phyloP scores from a whole-genome alignment of 2,113 vertebrate species.

The Macrotis lagotis region DNA sequence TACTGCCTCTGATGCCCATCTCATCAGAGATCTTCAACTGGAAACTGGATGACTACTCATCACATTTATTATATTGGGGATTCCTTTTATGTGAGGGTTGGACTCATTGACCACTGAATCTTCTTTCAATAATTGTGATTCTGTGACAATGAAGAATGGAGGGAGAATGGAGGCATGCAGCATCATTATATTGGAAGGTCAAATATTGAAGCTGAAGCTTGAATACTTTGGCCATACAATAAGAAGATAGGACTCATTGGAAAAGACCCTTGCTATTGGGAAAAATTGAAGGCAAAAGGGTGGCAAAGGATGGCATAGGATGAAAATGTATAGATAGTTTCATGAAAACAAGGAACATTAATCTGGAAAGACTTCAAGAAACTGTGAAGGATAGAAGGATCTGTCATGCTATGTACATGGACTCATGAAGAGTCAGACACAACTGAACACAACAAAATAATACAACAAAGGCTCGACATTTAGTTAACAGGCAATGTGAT shows the following conservation, averaged over 20 bases:
- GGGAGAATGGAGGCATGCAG: neutral
- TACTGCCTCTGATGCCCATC: neutral
- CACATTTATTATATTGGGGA: neutral
- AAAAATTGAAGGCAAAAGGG: neutral
- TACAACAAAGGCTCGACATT: neutral
- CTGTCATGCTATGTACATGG: neutral
- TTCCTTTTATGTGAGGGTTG: neutral
- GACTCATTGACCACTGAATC: neutral
- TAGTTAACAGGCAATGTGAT: neutral
- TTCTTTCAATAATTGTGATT: neutral
- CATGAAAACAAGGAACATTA: neutral
- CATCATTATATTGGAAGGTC: neutral
- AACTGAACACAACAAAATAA: neutral
- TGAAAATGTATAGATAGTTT: neutral
- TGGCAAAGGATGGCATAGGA: neutral
- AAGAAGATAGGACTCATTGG: neutral
- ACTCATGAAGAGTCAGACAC: neutral
- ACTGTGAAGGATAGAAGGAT: neutral
- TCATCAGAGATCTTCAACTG: neutral
- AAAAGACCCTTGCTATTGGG: no score
- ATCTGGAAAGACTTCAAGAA: neutral
- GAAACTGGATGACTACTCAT: neutral
- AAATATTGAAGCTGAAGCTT: neutral
- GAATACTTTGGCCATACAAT: neutral
- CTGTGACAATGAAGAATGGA: neutral